Base-by-base conservation (phyloP, 2,888 invertebrate genomes). In the Agriopis aurantiaria region DNA sequence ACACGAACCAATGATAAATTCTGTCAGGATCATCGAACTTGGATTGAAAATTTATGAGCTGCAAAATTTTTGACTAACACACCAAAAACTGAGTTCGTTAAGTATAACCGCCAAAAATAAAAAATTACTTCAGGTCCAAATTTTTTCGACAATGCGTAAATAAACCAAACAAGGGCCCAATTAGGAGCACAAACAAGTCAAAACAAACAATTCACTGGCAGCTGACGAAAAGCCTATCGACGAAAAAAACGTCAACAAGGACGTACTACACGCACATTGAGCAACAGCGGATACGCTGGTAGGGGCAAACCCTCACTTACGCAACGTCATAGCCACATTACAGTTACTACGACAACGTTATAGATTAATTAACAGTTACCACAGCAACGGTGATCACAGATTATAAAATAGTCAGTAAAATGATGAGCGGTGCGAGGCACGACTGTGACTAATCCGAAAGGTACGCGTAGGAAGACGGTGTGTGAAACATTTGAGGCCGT, bases 221-320 rank as follows among this genome's bases (percentile, higher is more conserved):
- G 75, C 68, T 63, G 69, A 55, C 68, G 68, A 74, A 67, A 74
- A 63, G 71, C 61, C 51, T 61, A 65, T 53, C 68, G 61, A 58
- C 63, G 69, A 75, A 78, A 77, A 58, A 74, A 74, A 70, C 65
- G 68, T 69, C 64, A 66, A 72, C 76, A 78, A 75, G 76, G 77
- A 75, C 74, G 73, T 53, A 63, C 68, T 61, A 71, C 66, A 79
- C 73, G 69, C 75, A 69, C 66, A 70, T 86, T 83, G 80, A 76
- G 81, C 84, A 85, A 87, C 71, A 74, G 73, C 82, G 80, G 84
- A 81, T 79, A 78, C 81, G 76, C 74, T 78, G 78, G 80, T 77
- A 81, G 85, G 84, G 88, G 87, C 85, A 83, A 85, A 80, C 85
- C 87, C 83, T 79, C 79, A 79, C 81, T 87, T 85, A 84, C 83